Conservation (phyloP, 2,797 vertebrate genomes). For the Manis javanica region DNA sequence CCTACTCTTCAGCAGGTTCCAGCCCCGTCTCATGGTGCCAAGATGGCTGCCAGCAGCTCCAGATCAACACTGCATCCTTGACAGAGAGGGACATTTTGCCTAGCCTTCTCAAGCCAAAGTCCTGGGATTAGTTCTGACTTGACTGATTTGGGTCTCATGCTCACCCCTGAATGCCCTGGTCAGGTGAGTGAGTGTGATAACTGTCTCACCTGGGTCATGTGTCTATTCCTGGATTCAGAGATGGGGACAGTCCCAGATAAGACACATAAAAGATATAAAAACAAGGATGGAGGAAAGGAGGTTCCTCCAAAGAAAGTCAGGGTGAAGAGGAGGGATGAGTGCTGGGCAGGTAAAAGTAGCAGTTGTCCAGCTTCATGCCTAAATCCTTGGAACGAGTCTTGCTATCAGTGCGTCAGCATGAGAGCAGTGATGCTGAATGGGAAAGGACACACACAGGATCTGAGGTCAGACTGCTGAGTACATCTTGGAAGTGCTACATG, state of each 20-base stretch:
- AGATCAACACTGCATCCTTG: neutral
- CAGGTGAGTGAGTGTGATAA: neutral
- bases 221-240: neutral
- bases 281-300: neutral
- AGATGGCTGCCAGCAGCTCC: neutral
- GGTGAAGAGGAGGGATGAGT: neutral
- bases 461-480: neutral
- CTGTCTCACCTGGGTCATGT: neutral
- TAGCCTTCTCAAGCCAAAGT: neutral
- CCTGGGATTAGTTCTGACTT: neutral
- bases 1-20: neutral
- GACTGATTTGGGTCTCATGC: neutral
- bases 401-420: accelerated
- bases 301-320: neutral
- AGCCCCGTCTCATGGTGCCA: neutral
- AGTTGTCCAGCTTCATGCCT: neutral
- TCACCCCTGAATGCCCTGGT: neutral
- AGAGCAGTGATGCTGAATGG: neutral
- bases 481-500: neutral
- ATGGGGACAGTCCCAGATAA: neutral
- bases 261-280: neutral
- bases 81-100: neutral
- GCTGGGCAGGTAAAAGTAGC: neutral
- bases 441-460: neutral
- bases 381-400: neutral